Evolutionary conservation across 2,888 invertebrate species (phyloP), one percentile per base, ranked within the genome.

Genomic region (Argynnis bischoffii): DNA sequence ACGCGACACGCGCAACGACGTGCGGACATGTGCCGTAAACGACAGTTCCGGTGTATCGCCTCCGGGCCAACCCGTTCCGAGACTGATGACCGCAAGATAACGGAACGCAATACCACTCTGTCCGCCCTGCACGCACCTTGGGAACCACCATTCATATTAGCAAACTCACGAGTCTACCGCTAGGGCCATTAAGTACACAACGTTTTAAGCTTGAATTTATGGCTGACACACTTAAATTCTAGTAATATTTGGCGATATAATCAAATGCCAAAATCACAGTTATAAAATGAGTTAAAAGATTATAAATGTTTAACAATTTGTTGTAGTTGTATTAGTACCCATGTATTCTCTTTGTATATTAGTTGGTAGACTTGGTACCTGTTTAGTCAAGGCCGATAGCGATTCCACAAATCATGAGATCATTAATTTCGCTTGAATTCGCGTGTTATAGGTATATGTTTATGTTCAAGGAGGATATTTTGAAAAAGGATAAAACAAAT

Each of bases 1-100:
- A 74, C 73, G 77, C 76, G 72, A 77, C 79, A 80, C 80, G 82
- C 74, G 73, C 67, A 71, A 71, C 64, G 59, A 47, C 65, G 66
- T 79, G 77, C 66, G 67, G 69, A 66, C 82, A 80, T 81, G 83
- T 78, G 83, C 85, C 85, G 81, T 82, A 86, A 83, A 84, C 83
- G 83, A 83, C 83, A 87, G 89, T 89, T 89, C 89, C 89, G 89
- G 87, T 84, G 85, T 80, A 80, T 79, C 83, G 85, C 83, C 85
- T 82, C 78, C 79, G 84, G 82, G 83, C 82, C 81, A 81, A 82
- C 86, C 83, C 84, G 86, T 84, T 86, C 81, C 77, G 83, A 84
- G 87, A 86, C 86, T 88, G 90, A 87, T 87, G 89, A 90, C 90
- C 90, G 90, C 86, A 87, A 88, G 82, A 82, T 91, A 90, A 91